Evolutionary conservation across 2,113 vertebrate genomes (phyloP).

Genomic region (Coryphaenoides rupestris): DNA sequence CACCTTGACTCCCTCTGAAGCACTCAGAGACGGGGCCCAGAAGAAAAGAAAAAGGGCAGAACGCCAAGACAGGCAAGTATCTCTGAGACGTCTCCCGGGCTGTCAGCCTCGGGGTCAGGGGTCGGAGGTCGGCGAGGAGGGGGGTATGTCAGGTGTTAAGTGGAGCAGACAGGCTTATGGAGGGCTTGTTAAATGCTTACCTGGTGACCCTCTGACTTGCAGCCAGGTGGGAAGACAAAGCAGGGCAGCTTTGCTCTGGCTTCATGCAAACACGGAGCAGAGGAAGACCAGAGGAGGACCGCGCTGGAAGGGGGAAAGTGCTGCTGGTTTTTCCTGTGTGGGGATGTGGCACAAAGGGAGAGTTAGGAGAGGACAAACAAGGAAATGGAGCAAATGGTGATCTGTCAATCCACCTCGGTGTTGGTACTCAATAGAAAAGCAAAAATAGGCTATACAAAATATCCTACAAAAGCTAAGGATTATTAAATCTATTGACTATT

Average conservation of each 20-base stretch:
- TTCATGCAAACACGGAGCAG: constrained; percentile 50
- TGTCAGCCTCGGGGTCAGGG: constrained; percentile 66
- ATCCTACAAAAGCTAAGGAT: too few relatives aligned
- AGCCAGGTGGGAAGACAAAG: constrained; percentile 71
- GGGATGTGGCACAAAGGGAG: neutral
- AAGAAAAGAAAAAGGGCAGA: constrained; percentile 62
- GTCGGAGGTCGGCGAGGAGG: constrained; percentile 65
- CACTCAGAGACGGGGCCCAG: constrained; percentile 56
- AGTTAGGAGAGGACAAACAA: neutral
- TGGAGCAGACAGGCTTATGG: constrained; percentile 66
- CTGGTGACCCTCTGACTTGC: constrained; percentile 62
- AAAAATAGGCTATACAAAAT: too few relatives aligned
- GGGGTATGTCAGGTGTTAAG: constrained; percentile 79
- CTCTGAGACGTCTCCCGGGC: constrained; percentile 53
- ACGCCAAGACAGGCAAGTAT: constrained; percentile 61
- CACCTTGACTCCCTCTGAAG: constrained; percentile 63
- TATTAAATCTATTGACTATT: too few relatives aligned
- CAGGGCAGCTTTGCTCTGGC: constrained; percentile 30
- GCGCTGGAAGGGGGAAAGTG: constrained; percentile 20
- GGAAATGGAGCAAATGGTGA: neutral
- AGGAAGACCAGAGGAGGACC: constrained; percentile 36
- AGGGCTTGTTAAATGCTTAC: constrained; percentile 64
- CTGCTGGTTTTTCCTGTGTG: constrained; percentile 2
- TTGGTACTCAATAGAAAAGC: too few relatives aligned
- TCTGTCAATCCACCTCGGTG: neutral